Evolutionary conservation across 2,113 vertebrate genomes (phyloP), one percentile per base, ranked within the genome.

Genomic region (Columba livia): DNA sequence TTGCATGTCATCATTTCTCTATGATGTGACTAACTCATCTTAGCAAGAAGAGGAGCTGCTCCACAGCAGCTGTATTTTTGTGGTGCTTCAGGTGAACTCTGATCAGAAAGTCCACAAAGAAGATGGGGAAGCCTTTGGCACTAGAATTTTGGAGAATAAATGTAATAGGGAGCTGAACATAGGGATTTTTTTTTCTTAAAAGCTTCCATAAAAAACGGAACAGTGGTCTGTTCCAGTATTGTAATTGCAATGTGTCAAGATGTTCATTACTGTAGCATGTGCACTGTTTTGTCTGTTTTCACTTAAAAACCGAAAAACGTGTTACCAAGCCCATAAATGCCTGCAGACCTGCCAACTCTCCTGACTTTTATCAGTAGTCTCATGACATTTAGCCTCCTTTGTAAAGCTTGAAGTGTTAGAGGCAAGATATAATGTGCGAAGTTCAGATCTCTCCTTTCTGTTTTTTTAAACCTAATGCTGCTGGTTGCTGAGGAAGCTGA

Each of bases 41-140:
- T 47, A 89, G 65, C 57, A 75, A 84, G 89, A 44, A 92, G 77
- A 89, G 24, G 40, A 89, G 83, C 81, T 89, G 81, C 81, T 91
- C 40, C 62, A 62, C 75, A 92, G 94, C 96, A 97, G 94, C 93
- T 93, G 91, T 91, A 89, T 95, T 95, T 95, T 94, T 91, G 73
- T 91, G 93, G 54, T 87, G 87, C 93, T 92, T 95, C 94, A 95
- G 96, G 87, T 85, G 87, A 90, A 85, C 50, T 81, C 84, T 92
- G 36, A 57, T 92, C 95, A 95, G 95, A 95, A 94, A 95, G 66
- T 84, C 62, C 79, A 73, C 94, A 91, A 94, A 96, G 91, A 91
- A 93, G 75, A 92, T 62, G 90, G 92, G 83, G 47, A 92, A 87
- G 89, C 15, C 87, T 95, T 93, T 96, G 96, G 93, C 95, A 92